Base-by-base conservation (phyloP, 2,113 vertebrate genomes). In the Lepisosteus oculatus region DNA sequence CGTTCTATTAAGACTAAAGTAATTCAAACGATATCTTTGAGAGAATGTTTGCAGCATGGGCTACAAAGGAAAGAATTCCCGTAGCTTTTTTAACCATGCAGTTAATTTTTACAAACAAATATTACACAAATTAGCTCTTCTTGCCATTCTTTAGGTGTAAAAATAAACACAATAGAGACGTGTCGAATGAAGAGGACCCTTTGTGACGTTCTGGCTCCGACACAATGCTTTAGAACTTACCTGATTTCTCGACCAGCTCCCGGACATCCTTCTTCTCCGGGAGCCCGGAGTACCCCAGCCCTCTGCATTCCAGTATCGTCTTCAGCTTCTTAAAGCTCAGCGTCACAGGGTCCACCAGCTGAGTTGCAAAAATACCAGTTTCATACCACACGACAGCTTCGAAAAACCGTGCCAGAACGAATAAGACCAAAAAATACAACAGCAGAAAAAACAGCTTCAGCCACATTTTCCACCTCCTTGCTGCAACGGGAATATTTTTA, bases 351-450 rank as follows among this genome's bases (percentile, higher is more conserved):
- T 99, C 97, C 80, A 97, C 95, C 61, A 99, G 85, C 91, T 97
- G 96, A 8, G 93, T 96, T 73, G 95, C 95, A 43, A 98, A 92
- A 78, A 95, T 91, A 4, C 96, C 97, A 0, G 95, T 96, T 85
- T 98, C 96, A 68, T 96, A 99, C 97, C 97, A 98, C 55, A 95
- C 94, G 17, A 96, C 89, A 65, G 96, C 95, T 83, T 99, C 97
- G 59, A 99, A 96, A 71, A 99, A 90, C 67, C 97, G 81, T 43
- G 96, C 95, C 82, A 98, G 85, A 57, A 94, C 90, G 76, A 99
- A 99, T 3, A 99, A 81, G 73, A 96, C 84, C 78, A 95, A 79
- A 80, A 99, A 95, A 81, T 99, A 99, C 8, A 99, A 85, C 4
- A 98, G 93, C 87, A 99, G 61, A 77, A 98, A 97, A 73, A 95